phyloP scores from a whole-genome alignment of 1,140 invertebrate species.

The Tribolium castaneum region DNA sequence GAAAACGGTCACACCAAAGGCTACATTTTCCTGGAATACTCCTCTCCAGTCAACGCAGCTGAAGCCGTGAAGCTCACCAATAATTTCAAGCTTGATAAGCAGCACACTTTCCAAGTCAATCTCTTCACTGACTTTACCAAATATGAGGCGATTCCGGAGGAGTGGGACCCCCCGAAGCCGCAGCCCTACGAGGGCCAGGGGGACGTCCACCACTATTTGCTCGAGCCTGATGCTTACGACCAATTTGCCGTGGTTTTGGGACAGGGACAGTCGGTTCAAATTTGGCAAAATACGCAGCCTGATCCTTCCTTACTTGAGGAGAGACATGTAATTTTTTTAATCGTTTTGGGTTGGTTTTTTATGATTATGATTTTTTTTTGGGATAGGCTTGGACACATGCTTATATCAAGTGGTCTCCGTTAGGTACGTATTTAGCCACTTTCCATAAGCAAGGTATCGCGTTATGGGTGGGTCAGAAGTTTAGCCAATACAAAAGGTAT shows the following conservation, averaged over 20 bases:
- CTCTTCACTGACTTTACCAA: slow-evolving; percentile 94
- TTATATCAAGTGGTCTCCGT: slow-evolving; percentile 96
- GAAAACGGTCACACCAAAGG: slow-evolving; percentile 91
- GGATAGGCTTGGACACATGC: slow-evolving; percentile 92
- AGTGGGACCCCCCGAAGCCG: slow-evolving; percentile 91
- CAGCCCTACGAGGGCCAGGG: slow-evolving; percentile 88
- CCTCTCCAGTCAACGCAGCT: slow-evolving; percentile 80
- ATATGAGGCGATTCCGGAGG: slow-evolving; percentile 90
- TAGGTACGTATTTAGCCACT: slow-evolving; percentile 96
- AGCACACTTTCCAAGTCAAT: slow-evolving; percentile 95
- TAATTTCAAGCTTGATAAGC: slow-evolving; percentile 96
- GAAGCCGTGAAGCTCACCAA: slow-evolving; percentile 90
- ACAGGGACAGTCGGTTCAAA: slow-evolving; percentile 81
- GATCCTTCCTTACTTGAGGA: slow-evolving; percentile 88
- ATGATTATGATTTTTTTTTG: slow-evolving; percentile 32
- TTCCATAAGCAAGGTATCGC: slow-evolving; percentile 96
- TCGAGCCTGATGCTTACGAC: slow-evolving; percentile 94
- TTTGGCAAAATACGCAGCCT: slow-evolving; percentile 91
- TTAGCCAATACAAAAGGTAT: slow-evolving; percentile 92
- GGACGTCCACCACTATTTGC: slow-evolving; percentile 91
- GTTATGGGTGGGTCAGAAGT: slow-evolving; percentile 96
- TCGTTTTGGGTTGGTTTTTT: neutral
- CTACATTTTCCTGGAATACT: slow-evolving; percentile 95
- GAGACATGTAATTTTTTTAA: slow-evolving; percentile 73
- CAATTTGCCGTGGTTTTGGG: slow-evolving; percentile 93